Conservation (phyloP, 1,140 invertebrate genomes). For the Trigoniulus corallinus region DNA sequence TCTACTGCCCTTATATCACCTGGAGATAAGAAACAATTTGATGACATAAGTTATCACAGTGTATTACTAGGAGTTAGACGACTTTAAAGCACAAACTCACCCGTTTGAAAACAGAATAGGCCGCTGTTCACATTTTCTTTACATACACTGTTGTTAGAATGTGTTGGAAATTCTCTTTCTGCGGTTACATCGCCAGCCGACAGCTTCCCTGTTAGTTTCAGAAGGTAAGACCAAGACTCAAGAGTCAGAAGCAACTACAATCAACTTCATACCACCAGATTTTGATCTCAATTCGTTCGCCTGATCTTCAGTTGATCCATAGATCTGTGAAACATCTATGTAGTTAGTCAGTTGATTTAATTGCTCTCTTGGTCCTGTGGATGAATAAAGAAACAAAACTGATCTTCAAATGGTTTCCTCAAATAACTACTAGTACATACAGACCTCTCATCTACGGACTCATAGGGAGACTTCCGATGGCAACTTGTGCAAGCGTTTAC, state of each 20-base stretch:
- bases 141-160: neutral
- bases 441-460: slow-evolving; percentile 24
- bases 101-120: neutral
- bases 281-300: slow-evolving; percentile 53
- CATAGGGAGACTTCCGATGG: no score
- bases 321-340: slow-evolving; percentile 79
- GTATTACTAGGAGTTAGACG: no score
- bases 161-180: neutral
- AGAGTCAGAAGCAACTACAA: neutral
- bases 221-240: neutral
- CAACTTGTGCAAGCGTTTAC: no score
- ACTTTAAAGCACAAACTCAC: no score
- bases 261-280: slow-evolving; percentile 35
- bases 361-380: slow-evolving; percentile 28
- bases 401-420: no score
- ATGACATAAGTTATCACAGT: no score
- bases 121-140: neutral
- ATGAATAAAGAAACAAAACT: neutral
- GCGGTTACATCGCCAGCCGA: neutral
- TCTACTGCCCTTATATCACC: slow-evolving; percentile 78
- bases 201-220: neutral
- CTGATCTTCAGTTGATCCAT: slow-evolving; percentile 64
- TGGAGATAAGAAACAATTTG: no score
- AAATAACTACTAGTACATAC: neutral
- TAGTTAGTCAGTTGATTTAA: slow-evolving; percentile 60